phyloP scores from a whole-genome alignment of 2,113 vertebrate species.

The Anguilla japonica region DNA sequence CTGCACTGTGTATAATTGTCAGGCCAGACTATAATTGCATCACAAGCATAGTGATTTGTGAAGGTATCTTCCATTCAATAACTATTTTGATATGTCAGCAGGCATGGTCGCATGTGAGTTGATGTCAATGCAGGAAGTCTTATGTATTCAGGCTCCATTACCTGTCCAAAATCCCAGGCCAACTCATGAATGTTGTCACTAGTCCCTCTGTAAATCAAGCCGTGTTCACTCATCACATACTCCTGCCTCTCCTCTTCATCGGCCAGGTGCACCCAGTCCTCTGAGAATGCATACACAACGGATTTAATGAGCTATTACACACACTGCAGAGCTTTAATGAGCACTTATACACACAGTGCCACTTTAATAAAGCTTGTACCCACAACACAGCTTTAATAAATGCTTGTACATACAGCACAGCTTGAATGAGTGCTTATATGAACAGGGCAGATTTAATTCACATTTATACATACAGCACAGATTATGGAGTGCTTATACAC shows the following conservation, averaged over 20 bases:
- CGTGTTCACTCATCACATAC: slow-evolving; percentile 79
- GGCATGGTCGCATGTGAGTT: too few species aligned
- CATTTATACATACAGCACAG: too few species aligned
- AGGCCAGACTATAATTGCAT: too few species aligned
- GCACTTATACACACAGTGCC: too few species aligned
- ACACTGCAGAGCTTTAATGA: background rate
- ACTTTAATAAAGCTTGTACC: too few species aligned
- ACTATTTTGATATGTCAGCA: too few species aligned
- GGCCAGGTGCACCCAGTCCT: slow-evolving; percentile 75
- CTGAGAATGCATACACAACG: slow-evolving; percentile 52
- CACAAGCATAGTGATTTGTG: too few species aligned
- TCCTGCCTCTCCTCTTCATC: slow-evolving; percentile 69
- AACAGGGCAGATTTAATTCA: too few species aligned
- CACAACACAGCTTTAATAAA: background rate
- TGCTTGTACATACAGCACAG: too few species aligned
- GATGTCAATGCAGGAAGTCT: background rate
- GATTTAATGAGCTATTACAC: background rate
- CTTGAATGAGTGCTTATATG: too few species aligned
- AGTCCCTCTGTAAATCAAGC: slow-evolving; percentile 75
- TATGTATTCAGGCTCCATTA: slow-evolving; percentile 40
- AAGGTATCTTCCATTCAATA: background rate
- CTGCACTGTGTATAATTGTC: too few species aligned
- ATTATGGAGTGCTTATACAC: background rate
- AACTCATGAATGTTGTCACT: slow-evolving; percentile 51
- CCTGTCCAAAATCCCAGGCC: slow-evolving; percentile 82